These are phyloP conservation scores for Melinaea marsaeus DNA, from an alignment of 2,888 invertebrate species.

Conservation along the genomic window DNA sequence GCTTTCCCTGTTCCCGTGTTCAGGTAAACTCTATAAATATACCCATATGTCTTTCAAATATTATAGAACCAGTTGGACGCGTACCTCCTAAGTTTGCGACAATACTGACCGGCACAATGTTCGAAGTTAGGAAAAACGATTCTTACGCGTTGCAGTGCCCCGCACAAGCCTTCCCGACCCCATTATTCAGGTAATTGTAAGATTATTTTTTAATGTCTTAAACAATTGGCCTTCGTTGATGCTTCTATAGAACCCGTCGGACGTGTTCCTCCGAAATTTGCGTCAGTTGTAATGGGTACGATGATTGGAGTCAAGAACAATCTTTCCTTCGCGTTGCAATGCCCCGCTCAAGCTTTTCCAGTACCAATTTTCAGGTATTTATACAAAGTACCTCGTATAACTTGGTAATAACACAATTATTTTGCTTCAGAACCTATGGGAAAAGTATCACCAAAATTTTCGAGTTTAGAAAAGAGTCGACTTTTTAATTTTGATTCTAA, in stretches of 20 bases:
- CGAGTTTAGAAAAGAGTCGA: slow-evolving; percentile 65
- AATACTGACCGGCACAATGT: slow-evolving; percentile 72
- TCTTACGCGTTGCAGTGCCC: slow-evolving; percentile 79
- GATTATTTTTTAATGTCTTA: slow-evolving; percentile 6
- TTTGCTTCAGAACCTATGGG: slow-evolving; percentile 77
- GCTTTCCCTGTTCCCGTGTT: slow-evolving; percentile 75
- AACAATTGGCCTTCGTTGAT: slow-evolving; percentile 10
- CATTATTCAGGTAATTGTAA: slow-evolving; percentile 72
- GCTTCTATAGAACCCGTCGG: slow-evolving; percentile 81
- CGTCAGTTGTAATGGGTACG: slow-evolving; percentile 79
- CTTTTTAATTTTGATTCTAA: slow-evolving; percentile 61
- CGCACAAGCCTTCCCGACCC: slow-evolving; percentile 81
- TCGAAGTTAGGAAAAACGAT: slow-evolving; percentile 71
- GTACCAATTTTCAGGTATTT: slow-evolving; percentile 80
- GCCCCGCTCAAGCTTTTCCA: slow-evolving; percentile 83
- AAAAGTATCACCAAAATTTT: slow-evolving; percentile 83
- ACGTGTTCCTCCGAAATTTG: slow-evolving; percentile 82
- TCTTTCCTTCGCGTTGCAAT: slow-evolving; percentile 76
- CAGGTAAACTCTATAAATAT: slow-evolving; percentile 57
- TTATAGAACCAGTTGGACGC: slow-evolving; percentile 50
- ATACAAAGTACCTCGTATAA: slow-evolving; percentile 14
- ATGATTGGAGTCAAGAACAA: slow-evolving; percentile 75
- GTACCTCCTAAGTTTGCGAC: slow-evolving; percentile 79
- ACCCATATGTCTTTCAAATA: slow-evolving; percentile 20
- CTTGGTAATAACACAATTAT: slow-evolving; percentile 10